Evolutionary conservation across 1,140 invertebrate genomes (phyloP), one percentile per base, ranked within the genome.

Genomic region (Nylanderia fulva): DNA sequence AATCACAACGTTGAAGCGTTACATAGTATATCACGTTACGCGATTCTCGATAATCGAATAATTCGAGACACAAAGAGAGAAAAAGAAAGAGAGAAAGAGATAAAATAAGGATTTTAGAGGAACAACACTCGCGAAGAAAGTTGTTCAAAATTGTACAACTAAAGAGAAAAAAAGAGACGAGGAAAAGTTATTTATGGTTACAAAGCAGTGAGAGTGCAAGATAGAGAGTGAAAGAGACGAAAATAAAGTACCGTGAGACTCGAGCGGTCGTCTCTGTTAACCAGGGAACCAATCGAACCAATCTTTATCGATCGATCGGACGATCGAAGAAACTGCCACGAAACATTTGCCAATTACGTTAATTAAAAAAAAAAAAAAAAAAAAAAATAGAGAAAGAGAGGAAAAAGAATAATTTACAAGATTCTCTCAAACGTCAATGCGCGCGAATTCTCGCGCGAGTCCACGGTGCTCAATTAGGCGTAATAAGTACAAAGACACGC

Each of bases 391-490:
- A 27, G n/a, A 29, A 39, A 36, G 21, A 77, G 21, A 72, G 5
- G 45, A 66, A 27, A 36, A 29, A 21, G 13, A 71, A 36, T 18
- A n/a, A 21, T 24, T 68, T 9, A 36, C 66, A 52, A 9, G 87
- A 76, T 13, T 36, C 52, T 77, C 33, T 13, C 42, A 2, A 24
- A 15, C 24, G 18, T 75, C 36, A 71, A 77, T 45, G 54, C 61
- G 76, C 48, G 54, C 45, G 60, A 72, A 60, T 60, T 61, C 54
- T 54, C 60, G 56, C 79, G 63, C 56, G 72, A 86, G 68, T 69
- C 56, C 77, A 64, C 88, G 84, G 77, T 86, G 88, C 88, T 89
- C 87, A 89, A 89, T 86, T 88, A 84, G 79, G 48, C 58, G 36
- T 68, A 63, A 58, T 84, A 88, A 88, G 88, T 89, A 89, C 88